phyloP scores from a whole-genome alignment of 2,797 vertebrate species.

The Chaetophractus vellerosus region DNA sequence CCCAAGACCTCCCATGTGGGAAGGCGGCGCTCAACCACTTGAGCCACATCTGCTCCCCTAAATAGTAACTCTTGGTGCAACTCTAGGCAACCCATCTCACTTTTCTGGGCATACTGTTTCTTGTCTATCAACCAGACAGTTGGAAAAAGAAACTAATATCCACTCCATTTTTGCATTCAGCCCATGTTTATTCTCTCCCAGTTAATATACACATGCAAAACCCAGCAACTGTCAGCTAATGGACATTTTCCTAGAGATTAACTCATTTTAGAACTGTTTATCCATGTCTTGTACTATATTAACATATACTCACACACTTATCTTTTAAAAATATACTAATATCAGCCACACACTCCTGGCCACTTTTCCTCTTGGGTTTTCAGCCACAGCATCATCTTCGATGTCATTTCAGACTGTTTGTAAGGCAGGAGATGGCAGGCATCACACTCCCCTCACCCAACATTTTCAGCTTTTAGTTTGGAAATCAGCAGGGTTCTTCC shows the following conservation, averaged over 20 bases:
- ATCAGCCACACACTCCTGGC: background rate
- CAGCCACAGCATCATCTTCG: background rate
- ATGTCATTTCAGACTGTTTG: background rate
- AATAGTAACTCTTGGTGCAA: background rate
- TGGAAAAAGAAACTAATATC: background rate
- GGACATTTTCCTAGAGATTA: background rate
- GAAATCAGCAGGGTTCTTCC: background rate
- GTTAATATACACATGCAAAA: background rate
- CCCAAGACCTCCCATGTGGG: too few relatives aligned
- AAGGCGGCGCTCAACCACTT: too few relatives aligned
- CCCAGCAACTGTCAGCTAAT: background rate
- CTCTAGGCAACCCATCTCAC: background rate
- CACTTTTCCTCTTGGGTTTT: background rate
- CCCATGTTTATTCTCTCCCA: background rate
- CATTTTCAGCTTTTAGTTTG: background rate
- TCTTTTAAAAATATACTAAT: slow-evolving; percentile 12
- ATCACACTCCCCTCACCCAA: background rate
- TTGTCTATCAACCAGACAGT: background rate
- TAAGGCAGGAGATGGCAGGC: background rate
- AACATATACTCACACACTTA: background rate
- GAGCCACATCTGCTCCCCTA: background rate
- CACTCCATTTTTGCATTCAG: background rate
- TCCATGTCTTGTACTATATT: background rate
- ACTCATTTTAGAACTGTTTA: background rate
- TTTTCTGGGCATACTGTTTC: background rate